Evolutionary conservation across 2,797 vertebrate species (phyloP), one percentile per base, ranked within the genome.

Genomic region (Trachurus trachurus): DNA sequence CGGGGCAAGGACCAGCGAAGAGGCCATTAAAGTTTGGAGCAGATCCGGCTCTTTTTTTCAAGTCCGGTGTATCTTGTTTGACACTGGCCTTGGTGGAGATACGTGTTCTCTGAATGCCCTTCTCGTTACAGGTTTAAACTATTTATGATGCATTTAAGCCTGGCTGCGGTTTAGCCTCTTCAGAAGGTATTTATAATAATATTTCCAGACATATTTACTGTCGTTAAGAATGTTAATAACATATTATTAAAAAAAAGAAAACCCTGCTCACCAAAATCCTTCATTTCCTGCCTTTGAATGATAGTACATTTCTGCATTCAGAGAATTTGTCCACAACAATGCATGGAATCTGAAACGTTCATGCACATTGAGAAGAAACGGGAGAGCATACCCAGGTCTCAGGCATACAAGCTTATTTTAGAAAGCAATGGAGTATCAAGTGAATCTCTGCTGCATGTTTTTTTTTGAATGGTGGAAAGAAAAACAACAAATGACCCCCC

Each of bases 321-420:
- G 11, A 52, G 10, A 75, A 44, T 66, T 56, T 45, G 1, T 66
- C 21, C 50, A 31, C 19, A 5, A 49, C 37, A 40, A 66, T 52
- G 42, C 0, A 4, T 26, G 42, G 54, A 77, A 66, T 54, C 58
- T 21, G 57, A 62, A 54, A 37, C 44, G 47, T 29, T 47, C 12
- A 69, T 53, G 52, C 60, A 79, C 2, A 76, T 54, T 22, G 42
- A 47, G 44, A 54, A 65, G 22, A 75, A 68, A 37, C 12, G 54
- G 47, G 13, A 50, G 16, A 42, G 9, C 15, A 34, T 1, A 56
- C 31, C 53, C 37, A 49, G n/a, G 17, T 49, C 39, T 62, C 42
- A 69, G 56, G n/a, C 17, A 8, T 40, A 40, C 4, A 6, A 26
- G 6, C 3, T 53, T 52, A 47, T 59, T 19, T 47, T 65, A 76